phyloP scores from a whole-genome alignment of 2,113 vertebrate genomes.

The Scytalopus superciliaris region DNA sequence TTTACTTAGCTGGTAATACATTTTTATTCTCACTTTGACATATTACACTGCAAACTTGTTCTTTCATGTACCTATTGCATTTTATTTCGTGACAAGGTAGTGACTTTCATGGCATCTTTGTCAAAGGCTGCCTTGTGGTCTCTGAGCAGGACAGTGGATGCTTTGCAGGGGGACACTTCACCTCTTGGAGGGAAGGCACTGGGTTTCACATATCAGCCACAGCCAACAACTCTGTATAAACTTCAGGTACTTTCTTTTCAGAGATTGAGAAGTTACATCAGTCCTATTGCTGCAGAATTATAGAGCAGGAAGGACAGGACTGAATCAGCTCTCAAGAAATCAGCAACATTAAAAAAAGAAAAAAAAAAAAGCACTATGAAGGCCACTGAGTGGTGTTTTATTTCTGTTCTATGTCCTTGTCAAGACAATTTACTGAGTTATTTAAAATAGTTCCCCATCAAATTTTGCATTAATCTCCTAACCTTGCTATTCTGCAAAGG shows the following conservation, averaged over 20 bases:
- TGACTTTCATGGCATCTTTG: not conserved
- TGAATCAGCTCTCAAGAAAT: not conserved
- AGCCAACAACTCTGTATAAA: not conserved
- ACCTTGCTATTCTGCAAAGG: not conserved
- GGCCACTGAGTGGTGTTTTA: no score
- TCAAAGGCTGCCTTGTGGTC: not conserved
- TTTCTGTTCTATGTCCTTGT: not conserved
- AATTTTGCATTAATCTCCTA: slow-evolving; percentile 10
- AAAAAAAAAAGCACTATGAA: no score
- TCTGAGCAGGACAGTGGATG: rapidly evolving
- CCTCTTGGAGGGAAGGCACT: not conserved
- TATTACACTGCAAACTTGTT: not conserved
- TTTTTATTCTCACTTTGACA: not conserved
- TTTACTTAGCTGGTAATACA: not conserved
- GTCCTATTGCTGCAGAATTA: not conserved
- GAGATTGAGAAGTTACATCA: not conserved
- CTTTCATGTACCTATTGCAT: not conserved
- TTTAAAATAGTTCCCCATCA: not conserved
- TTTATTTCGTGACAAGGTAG: not conserved
- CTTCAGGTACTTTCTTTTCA: not conserved
- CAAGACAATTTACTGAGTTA: not conserved
- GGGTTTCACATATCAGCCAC: not conserved
- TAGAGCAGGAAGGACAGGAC: not conserved
- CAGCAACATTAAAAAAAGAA: not conserved
- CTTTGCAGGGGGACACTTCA: rapidly evolving